Percentiles rank a stretch among this genome's conserved stretches.
phyloP scores from a whole-genome alignment of 1,140 invertebrate genomes.

The Hylaeus anthracinus region DNA sequence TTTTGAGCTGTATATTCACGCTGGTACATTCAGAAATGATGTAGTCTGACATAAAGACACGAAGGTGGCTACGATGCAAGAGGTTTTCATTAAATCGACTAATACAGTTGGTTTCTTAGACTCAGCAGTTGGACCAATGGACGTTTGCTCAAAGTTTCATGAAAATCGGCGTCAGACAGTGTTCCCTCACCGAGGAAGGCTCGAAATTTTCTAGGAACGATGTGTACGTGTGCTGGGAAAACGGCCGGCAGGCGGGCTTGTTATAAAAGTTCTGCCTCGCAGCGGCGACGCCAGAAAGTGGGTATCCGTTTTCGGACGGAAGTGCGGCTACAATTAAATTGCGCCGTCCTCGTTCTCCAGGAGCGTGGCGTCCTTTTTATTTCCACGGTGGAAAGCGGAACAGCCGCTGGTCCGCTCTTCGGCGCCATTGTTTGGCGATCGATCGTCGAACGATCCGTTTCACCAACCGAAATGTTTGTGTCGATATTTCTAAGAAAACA shows the following conservation, averaged over 20 bases:
- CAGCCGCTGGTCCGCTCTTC: slow-evolving; percentile 12
- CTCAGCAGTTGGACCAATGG: too few relatives aligned
- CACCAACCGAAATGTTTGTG: neutral
- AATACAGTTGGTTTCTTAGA: too few relatives aligned
- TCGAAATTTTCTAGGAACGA: slow-evolving; percentile 37
- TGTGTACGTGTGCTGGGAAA: slow-evolving; percentile 34
- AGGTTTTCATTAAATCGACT: too few relatives aligned
- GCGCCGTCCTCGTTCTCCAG: slow-evolving; percentile 13
- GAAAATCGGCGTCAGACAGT: too few relatives aligned
- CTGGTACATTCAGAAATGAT: too few relatives aligned
- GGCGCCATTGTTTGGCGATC: slow-evolving; percentile 19
- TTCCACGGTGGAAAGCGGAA: slow-evolving; percentile 4
- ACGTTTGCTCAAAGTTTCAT: too few relatives aligned
- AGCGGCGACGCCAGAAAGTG: slow-evolving; percentile 51
- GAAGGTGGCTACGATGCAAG: too few relatives aligned
- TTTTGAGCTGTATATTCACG: too few relatives aligned
- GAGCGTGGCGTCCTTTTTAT: slow-evolving; percentile 29
- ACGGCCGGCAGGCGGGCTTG: slow-evolving; percentile 23
- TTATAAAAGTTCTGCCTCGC: slow-evolving; percentile 59
- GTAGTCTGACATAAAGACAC: too few relatives aligned
- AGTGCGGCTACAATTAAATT: slow-evolving; percentile 59
- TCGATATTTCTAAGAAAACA: neutral
- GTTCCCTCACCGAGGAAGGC: too few relatives aligned
- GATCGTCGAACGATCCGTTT: neutral
- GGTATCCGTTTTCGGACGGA: slow-evolving; percentile 54